Conservation (phyloP, 1,140 invertebrate genomes). For the Meloidogyne hapla region DNA sequence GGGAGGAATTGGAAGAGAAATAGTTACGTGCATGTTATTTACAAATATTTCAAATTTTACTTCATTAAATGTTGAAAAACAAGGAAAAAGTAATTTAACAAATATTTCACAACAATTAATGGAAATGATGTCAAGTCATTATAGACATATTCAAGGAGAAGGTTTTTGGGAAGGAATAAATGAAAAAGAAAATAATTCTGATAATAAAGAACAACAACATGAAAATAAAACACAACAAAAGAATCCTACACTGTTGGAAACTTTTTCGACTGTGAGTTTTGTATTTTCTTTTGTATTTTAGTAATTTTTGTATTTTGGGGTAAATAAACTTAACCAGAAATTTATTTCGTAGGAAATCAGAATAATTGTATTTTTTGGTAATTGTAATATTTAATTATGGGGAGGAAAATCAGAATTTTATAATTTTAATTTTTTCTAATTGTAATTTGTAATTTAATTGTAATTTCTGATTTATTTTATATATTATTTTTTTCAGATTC, state of each 20-base stretch:
- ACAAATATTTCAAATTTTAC: conserved; percentile 45
- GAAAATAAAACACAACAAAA: conserved; percentile 1
- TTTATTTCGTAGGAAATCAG: too few species aligned
- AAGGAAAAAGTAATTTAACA: neutral
- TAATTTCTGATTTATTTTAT: too few species aligned
- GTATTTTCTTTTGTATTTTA: too few species aligned
- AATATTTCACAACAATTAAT: conserved; percentile 37
- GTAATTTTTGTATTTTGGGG: too few species aligned
- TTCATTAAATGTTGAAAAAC: neutral
- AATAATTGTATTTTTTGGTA: too few species aligned
- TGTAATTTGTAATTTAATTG: too few species aligned
- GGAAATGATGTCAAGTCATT: conserved; percentile 55
- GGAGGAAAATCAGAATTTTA: too few species aligned
- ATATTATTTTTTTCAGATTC: conserved; percentile 36
- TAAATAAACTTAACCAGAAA: too few species aligned
- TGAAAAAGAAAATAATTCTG: conserved; percentile 9
- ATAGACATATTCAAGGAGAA: conserved; percentile 57
- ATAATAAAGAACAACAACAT: neutral
- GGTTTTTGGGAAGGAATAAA: conserved; percentile 51
- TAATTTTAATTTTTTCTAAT: too few species aligned
- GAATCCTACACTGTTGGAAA: neutral
- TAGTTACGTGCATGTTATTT: conserved; percentile 58
- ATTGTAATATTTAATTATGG: too few species aligned
- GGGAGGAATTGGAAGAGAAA: conserved; percentile 42
- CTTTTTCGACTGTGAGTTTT: neutral